These are phyloP conservation scores for Carassius carassius DNA, from an alignment of 2,113 vertebrate genomes.

Conservation along the genomic window DNA sequence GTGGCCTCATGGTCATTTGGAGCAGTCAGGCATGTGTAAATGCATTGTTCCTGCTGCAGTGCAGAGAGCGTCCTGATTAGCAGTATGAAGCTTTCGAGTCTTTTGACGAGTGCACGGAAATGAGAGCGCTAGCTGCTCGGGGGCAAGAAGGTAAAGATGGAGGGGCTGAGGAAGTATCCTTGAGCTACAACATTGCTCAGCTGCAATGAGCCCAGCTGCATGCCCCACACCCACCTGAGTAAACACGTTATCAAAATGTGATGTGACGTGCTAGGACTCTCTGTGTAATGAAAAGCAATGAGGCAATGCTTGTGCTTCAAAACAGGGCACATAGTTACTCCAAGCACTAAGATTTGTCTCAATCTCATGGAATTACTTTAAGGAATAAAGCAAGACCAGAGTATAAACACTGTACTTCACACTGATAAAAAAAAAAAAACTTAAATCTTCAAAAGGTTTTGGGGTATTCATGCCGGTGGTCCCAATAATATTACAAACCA, in stretches of 20 bases:
- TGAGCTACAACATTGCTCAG: conserved; percentile 17
- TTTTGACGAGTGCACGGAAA: neutral
- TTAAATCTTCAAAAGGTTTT: neutral
- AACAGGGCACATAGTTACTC: conserved; percentile 46
- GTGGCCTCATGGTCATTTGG: conserved; percentile 31
- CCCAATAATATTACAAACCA: neutral
- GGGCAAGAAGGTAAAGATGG: conserved; percentile 2
- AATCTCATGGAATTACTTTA: conserved; percentile 64
- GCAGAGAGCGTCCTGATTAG: conserved; percentile 22
- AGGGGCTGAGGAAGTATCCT: conserved; percentile 1
- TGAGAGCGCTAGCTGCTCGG: neutral
- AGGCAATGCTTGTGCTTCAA: conserved; percentile 49
- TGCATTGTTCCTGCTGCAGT: conserved; percentile 6
- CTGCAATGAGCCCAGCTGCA: neutral
- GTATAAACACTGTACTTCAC: neutral
- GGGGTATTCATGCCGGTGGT: neutral
- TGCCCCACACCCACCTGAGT: conserved; percentile 37
- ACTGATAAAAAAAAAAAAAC: neutral
- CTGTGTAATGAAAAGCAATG: conserved; percentile 61
- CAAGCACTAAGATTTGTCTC: conserved; percentile 59
- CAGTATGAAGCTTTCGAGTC: neutral
- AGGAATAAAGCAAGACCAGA: conserved; percentile 43
- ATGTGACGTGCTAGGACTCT: conserved; percentile 51
- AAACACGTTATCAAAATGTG: conserved; percentile 63
- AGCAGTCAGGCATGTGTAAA: conserved; percentile 36